Conservation (phyloP, 2,888 invertebrate species). For the Priocnemis perturbator region DNA sequence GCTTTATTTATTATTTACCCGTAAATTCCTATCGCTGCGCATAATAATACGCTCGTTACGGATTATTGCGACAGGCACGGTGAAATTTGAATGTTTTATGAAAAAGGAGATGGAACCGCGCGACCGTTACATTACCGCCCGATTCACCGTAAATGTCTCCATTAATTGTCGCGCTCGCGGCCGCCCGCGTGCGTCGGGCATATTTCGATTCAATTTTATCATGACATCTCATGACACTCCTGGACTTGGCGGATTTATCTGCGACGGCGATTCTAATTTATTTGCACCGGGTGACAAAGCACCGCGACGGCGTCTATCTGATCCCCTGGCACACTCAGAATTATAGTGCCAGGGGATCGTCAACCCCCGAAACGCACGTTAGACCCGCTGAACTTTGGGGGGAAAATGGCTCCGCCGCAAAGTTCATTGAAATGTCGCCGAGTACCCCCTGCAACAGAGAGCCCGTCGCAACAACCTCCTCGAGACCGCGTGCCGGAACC, state of each 20-base stretch:
- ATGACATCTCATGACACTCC: background rate
- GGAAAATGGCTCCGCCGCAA: conserved; percentile 61
- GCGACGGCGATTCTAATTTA: conserved; percentile 1
- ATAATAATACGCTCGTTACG: no score
- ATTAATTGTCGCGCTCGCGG: no score
- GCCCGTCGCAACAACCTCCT: conserved; percentile 52
- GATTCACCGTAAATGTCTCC: no score
- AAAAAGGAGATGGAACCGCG: no score
- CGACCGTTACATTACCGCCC: no score
- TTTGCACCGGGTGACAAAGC: conserved; percentile 3
- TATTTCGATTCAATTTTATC: background rate
- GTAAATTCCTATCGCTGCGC: no score
- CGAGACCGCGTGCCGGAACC: conserved; percentile 61
- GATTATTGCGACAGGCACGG: no score
- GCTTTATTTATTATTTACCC: no score
- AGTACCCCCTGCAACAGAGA: conserved; percentile 37
- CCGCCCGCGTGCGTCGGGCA: no score
- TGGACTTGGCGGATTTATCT: background rate
- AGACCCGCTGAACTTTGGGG: conserved; percentile 57
- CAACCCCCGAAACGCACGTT: conserved; percentile 49
- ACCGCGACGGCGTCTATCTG: conserved; percentile 15
- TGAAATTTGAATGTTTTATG: no score
- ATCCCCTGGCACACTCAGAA: conserved; percentile 27
- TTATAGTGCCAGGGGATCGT: conserved; percentile 45
- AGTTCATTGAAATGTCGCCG: conserved; percentile 70